phyloP scores from a whole-genome alignment of 1,140 invertebrate genomes.

The Lepidurus couesii region DNA sequence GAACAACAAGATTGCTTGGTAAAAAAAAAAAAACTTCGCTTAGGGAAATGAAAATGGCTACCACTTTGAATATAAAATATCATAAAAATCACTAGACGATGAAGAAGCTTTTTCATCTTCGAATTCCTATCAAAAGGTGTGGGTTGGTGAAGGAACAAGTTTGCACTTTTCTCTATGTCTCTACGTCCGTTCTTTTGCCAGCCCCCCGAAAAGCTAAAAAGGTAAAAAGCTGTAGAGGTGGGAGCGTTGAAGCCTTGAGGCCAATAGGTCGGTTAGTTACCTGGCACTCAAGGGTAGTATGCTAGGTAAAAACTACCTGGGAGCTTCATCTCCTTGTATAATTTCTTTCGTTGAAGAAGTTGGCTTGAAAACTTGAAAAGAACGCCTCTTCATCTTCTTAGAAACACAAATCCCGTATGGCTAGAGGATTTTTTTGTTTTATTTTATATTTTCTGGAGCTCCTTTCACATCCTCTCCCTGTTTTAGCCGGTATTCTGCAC shows the following conservation, averaged over 20 bases:
- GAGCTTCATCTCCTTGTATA: neutral
- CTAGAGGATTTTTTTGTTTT: too few species aligned
- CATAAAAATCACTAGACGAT: too few species aligned
- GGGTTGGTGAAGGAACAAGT: constrained; percentile 4
- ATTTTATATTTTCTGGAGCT: too few species aligned
- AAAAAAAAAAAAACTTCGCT: too few species aligned
- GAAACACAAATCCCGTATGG: too few species aligned
- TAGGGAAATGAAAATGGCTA: too few species aligned
- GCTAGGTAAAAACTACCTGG: neutral
- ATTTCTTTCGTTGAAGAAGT: neutral
- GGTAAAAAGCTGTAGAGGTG: neutral
- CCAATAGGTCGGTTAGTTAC: neutral
- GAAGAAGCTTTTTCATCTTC: neutral
- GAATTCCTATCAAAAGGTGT: neutral
- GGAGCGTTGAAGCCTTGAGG: neutral
- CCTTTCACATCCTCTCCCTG: too few species aligned
- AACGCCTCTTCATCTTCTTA: too few species aligned
- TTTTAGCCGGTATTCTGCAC: too few species aligned
- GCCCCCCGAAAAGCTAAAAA: neutral
- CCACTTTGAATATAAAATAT: too few species aligned
- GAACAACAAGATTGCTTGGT: too few species aligned
- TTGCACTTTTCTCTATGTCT: neutral
- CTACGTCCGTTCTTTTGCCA: neutral
- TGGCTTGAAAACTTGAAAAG: neutral
- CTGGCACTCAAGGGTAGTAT: neutral